phyloP scores from a whole-genome alignment of 2,113 vertebrate genomes.

The Rousettus leschenaultii region DNA sequence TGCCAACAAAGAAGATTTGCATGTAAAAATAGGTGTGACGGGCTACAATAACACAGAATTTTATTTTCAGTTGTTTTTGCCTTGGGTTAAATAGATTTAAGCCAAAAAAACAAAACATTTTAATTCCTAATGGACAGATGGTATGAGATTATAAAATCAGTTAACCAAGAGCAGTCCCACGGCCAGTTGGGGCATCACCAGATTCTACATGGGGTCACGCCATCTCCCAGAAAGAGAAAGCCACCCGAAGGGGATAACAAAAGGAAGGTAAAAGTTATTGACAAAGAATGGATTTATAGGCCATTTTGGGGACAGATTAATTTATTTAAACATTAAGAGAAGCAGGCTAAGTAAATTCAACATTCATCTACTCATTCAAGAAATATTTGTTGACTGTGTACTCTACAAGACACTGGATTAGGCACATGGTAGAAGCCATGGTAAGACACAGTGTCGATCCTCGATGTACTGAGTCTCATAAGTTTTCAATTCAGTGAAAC shows the following conservation, averaged over 20 bases:
- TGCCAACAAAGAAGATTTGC: not conserved
- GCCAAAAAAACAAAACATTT: not conserved
- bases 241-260: not conserved
- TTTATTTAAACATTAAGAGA: not conserved
- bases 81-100: not conserved
- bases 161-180: not conserved
- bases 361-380: not conserved
- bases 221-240: not conserved
- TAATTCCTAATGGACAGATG: not conserved
- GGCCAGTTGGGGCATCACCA: not conserved
- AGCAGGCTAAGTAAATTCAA: not conserved
- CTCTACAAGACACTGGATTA: not conserved
- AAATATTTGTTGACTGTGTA: not conserved
- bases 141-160: not conserved
- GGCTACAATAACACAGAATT: not conserved
- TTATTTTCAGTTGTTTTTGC: not conserved
- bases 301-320: not conserved
- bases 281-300: not conserved
- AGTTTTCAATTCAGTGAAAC: not conserved
- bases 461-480: not conserved
- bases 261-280: not conserved
- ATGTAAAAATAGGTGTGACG: not conserved
- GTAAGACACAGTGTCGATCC: not conserved
- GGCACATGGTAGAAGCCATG: not conserved
- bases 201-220: not conserved